Evolutionary conservation across 2,797 vertebrate genomes (phyloP).

Genomic region (Eleutherodactylus coqui): DNA sequence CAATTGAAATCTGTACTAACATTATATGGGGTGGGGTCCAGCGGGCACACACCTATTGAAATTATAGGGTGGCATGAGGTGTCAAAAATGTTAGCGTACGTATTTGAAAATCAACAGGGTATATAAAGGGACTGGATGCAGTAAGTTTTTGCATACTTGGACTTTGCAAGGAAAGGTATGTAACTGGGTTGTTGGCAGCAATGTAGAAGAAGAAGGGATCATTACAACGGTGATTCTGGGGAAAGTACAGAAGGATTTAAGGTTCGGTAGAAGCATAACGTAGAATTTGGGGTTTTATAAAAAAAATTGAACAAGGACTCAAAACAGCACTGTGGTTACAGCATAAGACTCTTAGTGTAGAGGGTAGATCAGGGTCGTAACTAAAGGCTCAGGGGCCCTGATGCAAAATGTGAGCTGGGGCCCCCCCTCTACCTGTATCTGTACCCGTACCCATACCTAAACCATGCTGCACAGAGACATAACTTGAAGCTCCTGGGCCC

Average conservation of each 20-base stretch:
- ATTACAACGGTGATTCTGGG: not conserved
- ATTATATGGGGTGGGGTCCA: conserved; percentile 5
- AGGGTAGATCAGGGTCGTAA: too few species aligned
- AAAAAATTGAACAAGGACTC: not conserved
- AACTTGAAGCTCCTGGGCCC: too few species aligned
- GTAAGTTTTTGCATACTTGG: not conserved
- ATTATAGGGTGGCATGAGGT: not conserved
- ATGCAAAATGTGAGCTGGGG: too few species aligned
- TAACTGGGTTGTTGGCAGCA: not conserved
- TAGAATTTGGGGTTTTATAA: not conserved
- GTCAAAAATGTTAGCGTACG: not conserved
- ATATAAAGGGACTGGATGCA: conserved; percentile 15
- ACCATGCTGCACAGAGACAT: too few species aligned
- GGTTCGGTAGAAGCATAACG: not conserved
- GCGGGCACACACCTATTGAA: not conserved
- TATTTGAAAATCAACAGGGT: not conserved
- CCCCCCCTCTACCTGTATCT: too few species aligned
- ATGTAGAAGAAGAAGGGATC: not conserved
- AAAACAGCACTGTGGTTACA: not conserved
- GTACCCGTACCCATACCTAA: too few species aligned
- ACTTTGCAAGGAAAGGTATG: conserved; percentile 1
- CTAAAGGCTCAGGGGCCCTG: too few species aligned
- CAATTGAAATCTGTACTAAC: not conserved
- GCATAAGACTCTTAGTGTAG: not conserved
- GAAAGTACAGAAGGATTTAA: not conserved